These are phyloP conservation scores for Ichneumoninae sp. DNA, from an alignment of 2,888 invertebrate genomes.

Conservation along the genomic window DNA sequence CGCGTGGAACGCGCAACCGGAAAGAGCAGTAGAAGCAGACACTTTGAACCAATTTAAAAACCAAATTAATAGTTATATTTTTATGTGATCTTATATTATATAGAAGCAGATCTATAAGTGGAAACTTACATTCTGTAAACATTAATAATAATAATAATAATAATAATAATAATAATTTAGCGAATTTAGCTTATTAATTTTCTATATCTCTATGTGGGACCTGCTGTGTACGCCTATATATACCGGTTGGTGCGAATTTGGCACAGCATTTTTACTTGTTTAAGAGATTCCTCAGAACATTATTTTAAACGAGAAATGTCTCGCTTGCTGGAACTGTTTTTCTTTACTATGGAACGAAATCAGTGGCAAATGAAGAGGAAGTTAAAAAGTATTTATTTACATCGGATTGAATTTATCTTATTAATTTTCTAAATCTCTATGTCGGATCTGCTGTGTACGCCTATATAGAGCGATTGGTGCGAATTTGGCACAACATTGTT, in stretches of 20 bases:
- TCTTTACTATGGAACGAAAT: background rate
- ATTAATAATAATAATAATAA: no score
- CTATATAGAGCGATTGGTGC: background rate
- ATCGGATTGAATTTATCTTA: no score
- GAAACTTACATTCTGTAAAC: no score
- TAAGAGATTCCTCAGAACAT: background rate
- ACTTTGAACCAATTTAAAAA: no score
- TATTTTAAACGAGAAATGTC: background rate
- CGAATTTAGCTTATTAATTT: background rate
- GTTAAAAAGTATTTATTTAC: background rate
- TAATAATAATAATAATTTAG: no score
- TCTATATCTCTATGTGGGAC: constrained; percentile 26
- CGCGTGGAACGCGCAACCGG: no score
- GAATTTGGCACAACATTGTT: background rate
- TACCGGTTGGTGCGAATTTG: background rate
- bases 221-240: background rate
- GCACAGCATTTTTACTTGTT: background rate
- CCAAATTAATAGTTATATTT: no score
- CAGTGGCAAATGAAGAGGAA: background rate
- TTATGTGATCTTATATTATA: no score
- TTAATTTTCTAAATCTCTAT: constrained; percentile 14
- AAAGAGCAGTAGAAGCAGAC: no score
- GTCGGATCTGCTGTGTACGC: background rate
- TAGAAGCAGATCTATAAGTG: no score
- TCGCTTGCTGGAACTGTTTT: background rate